Base-by-base conservation (phyloP, 64 coral and sea anemone species). In the Stichodactyla mertensii region DNA sequence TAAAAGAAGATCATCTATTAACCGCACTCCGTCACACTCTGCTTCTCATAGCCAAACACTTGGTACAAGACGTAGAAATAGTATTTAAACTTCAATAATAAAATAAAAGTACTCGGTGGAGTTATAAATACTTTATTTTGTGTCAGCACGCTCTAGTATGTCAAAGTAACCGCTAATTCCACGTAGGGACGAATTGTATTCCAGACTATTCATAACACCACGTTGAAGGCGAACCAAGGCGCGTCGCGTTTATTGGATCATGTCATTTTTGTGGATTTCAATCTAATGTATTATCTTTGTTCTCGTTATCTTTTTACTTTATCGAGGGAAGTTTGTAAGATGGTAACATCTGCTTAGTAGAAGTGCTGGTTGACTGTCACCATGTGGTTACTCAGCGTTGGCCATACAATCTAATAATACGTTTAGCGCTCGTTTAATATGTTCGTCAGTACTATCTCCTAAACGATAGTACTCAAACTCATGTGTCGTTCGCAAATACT, bases 281-380 rank as follows among this genome's bases (percentile, higher is more conserved):
- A 74, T 74, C 11, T 36, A 27, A 74, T 31, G 5, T 66, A 16
- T 69, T 69, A 69, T 69, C 69, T 10, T 31, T 74, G 12, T 74
- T 13, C 12, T 74, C 26, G 23, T 74, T 27, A 74, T 74, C 69
- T 74, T 74, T 20, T 74, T 10, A 31, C 1, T 31, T 74, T 22
- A 74, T 74, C 24, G n/a, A n/a, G 24, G 69, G 69, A 74, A 74
- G 69, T 74, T 74, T 74, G 69, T 74, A 74, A 74, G 69, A 74
- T 31, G 69, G 7, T 10, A 74, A 74, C 69, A 74, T 74, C 69
- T 74, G 69, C n/a, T 74, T 0, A 23, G 12, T 13, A 11, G 8
- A 27, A 10, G 7, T n/a, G 69, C 22, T 11, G 14, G 56, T 15
- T 15, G 14, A 58, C 4, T 15, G 12, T 31, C 69, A 4, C 4